Percentiles rank a stretch among this genome's conserved stretches.
Conservation (phyloP, 2,797 vertebrate genomes). For the Prunella strophiata region DNA sequence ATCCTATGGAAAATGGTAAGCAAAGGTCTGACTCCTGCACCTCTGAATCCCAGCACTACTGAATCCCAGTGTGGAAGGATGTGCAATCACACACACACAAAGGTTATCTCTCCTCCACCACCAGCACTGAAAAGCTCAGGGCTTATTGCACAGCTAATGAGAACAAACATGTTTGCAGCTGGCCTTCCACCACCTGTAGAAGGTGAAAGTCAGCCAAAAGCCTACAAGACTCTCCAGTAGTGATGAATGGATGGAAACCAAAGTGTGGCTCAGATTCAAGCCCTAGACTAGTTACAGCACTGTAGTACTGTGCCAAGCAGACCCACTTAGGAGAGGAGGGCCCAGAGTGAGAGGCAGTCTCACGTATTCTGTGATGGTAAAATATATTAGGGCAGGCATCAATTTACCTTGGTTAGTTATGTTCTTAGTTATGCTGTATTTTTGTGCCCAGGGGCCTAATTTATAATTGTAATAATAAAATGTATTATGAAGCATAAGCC, state of each 20-base stretch:
- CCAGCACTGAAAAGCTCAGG: not conserved
- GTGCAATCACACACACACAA: not conserved
- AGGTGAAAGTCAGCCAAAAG: conserved; percentile 6
- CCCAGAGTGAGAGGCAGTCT: not conserved
- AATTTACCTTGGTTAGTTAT: conserved; percentile 37
- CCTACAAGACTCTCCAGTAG: not conserved
- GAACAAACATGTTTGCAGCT: conserved; percentile 10
- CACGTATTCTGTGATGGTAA: not conserved
- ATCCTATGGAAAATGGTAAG: not conserved
- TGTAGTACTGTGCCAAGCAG: not conserved
- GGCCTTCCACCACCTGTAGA: conserved; percentile 16
- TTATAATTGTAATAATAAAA: conserved; percentile 64
- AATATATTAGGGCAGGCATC: conserved; percentile 27
- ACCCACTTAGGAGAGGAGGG: not conserved
- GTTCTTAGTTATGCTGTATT: conserved; percentile 24
- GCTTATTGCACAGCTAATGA: not conserved
- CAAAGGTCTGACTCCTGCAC: not conserved
- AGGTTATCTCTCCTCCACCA: not conserved
- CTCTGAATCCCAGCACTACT: not conserved
- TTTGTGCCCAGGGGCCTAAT: conserved; percentile 33
- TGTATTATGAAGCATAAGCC: conserved; percentile 56
- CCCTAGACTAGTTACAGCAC: not conserved
- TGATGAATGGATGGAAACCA: not conserved
- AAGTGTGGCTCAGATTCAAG: conserved; percentile 39
- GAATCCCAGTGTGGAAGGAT: not conserved